These are phyloP conservation scores for Anagrus nilaparvatae DNA, from an alignment of 1,140 invertebrate species.

Conservation along the genomic window DNA sequence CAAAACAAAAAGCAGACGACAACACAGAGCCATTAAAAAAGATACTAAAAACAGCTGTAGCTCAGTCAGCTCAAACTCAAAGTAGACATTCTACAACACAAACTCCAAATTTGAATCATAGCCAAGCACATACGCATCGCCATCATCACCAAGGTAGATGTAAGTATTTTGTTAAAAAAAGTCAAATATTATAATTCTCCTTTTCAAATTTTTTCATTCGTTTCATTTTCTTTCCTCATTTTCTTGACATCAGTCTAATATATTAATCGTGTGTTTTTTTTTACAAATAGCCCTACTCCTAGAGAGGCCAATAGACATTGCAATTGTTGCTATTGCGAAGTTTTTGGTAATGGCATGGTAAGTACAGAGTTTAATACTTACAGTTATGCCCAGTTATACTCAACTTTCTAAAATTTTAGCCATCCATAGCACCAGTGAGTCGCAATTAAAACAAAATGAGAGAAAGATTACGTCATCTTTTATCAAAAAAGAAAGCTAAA, in stretches of 20 bases:
- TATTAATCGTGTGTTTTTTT: too few relatives aligned
- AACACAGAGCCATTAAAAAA: slow-evolving; percentile 9
- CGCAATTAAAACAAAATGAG: slow-evolving; percentile 60
- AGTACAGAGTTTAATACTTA: too few relatives aligned
- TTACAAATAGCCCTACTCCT: slow-evolving; percentile 39
- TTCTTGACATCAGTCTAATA: slow-evolving; percentile 10
- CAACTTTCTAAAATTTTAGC: slow-evolving; percentile 42
- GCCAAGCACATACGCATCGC: slow-evolving; percentile 21
- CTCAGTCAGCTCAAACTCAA: slow-evolving; percentile 25
- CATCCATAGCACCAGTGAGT: slow-evolving; percentile 53
- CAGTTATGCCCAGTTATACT: too few relatives aligned
- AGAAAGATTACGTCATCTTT: slow-evolving; percentile 49
- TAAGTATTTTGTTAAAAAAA: too few relatives aligned
- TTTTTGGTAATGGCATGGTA: slow-evolving; percentile 59
- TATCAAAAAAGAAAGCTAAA: slow-evolving; percentile 53
- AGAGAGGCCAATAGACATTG: slow-evolving; percentile 51
- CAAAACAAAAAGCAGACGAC: background rate
- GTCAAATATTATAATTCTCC: too few relatives aligned
- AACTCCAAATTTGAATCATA: slow-evolving; percentile 27
- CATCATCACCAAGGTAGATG: slow-evolving; percentile 26
- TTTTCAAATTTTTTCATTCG: too few relatives aligned
- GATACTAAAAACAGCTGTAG: slow-evolving; percentile 5
- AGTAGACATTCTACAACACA: slow-evolving; percentile 39
- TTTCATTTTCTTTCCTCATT: slow-evolving; percentile 5
- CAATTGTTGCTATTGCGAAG: slow-evolving; percentile 64